phyloP scores from a whole-genome alignment of 2,113 vertebrate species.

The Pholis gunnellus region DNA sequence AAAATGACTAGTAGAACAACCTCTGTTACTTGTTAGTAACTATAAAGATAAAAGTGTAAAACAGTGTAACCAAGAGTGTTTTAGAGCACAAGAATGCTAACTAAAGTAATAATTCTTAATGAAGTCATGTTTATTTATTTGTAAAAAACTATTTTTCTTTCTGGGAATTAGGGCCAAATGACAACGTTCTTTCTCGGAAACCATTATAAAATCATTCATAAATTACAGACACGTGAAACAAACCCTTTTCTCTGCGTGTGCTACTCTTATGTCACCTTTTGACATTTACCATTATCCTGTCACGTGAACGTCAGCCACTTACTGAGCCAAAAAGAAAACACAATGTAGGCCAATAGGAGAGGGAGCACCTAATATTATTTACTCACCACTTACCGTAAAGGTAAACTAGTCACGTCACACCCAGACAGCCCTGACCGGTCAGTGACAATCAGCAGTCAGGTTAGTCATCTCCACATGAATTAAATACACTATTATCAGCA shows the following conservation, averaged over 20 bases:
- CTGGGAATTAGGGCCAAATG: neutral
- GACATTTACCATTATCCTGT: neutral
- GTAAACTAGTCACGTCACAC: neutral
- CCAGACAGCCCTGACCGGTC: neutral
- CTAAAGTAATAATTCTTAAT: neutral
- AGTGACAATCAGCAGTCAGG: neutral
- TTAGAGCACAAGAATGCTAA: neutral
- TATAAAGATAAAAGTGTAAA: neutral
- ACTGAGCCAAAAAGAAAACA: neutral
- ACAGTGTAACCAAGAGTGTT: neutral
- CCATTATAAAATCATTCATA: neutral
- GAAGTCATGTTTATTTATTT: neutral
- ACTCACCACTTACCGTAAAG: slow-evolving; percentile 2
- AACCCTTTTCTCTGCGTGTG: neutral
- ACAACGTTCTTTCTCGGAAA: neutral
- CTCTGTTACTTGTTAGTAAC: neutral
- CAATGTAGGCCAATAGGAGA: neutral
- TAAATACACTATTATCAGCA: neutral
- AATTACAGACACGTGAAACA: neutral
- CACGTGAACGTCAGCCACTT: too few relatives aligned
- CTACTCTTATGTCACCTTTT: neutral
- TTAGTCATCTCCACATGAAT: neutral
- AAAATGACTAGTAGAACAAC: neutral
- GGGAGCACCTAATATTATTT: neutral
- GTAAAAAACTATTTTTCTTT: neutral